A percentile compares a stretch with the other conserved stretches of the same genome.
Evolutionary conservation across 2,113 vertebrate species (phyloP).

Genomic region (Anguilla rostrata): DNA sequence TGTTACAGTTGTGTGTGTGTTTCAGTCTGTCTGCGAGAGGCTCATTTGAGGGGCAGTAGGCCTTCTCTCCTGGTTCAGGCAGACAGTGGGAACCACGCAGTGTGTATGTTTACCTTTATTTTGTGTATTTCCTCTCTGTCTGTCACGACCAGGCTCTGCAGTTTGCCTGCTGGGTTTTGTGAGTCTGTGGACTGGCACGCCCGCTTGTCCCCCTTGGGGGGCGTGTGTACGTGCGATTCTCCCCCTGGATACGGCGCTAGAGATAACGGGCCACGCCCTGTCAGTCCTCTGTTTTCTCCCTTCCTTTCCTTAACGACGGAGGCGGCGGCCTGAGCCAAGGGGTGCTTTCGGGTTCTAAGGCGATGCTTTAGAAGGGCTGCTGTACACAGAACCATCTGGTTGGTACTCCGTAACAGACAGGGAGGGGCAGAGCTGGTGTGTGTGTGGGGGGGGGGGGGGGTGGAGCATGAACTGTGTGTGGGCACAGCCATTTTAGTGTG

Average conservation of each 20-base stretch:
- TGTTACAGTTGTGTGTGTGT: neutral
- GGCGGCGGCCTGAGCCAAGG: slow-evolving; percentile 65
- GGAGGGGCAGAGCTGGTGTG: neutral
- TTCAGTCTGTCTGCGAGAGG: neutral
- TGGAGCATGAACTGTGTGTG: neutral
- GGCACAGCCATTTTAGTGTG: neutral
- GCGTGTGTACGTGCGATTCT: neutral
- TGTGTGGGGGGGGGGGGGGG: too few species aligned
- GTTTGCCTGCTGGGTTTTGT: neutral
- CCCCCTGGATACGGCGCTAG: neutral
- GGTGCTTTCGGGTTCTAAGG: slow-evolving; percentile 55
- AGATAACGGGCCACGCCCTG: neutral
- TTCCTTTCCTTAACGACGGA: slow-evolving; percentile 26
- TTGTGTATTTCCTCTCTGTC: neutral
- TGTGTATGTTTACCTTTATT: neutral
- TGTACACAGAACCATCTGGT: slow-evolving; percentile 69
- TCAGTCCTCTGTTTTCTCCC: neutral
- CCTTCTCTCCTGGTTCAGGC: neutral
- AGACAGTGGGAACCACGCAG: neutral
- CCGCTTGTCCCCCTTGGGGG: neutral
- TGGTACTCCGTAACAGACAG: slow-evolving; percentile 8
- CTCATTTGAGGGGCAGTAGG: neutral
- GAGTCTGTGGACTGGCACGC: neutral
- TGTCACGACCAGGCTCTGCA: neutral
- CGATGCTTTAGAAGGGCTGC: slow-evolving; percentile 54